Evolutionary conservation across 2,113 vertebrate species (phyloP), one percentile per base, ranked within the genome.

Genomic region (Leucopternis melanops): DNA sequence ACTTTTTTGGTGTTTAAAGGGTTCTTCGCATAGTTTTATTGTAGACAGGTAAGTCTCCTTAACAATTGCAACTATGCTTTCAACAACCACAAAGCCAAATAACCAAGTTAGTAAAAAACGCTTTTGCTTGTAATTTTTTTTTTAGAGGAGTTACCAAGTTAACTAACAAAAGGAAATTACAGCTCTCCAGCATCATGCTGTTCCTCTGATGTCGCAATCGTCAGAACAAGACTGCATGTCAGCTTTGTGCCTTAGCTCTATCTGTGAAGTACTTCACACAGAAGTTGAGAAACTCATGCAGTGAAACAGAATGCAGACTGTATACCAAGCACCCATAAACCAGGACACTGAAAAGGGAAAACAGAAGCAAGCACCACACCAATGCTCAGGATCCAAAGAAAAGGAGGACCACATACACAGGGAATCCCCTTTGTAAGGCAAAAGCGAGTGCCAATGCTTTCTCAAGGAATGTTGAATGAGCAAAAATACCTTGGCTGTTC

Each of bases 261-360:
- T 10, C 78, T 82, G 57, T 22, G 8, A 23, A 18, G 12, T 10
- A 3, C 62, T 42, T 49, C 38, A 19, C 20, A 8, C 26, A 27
- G 10, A 18, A 14, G 36, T 2, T 47, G 44, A 14, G 17, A 44
- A 52, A 15, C 54, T 20, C n/a, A 4, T 0, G 26, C 21, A 6
- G 55, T 1, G 63, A 32, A 22, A 15, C 0, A 27, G 44, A 31
- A n/a, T 1, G 1, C 40, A 21, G 75, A 2, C 20, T 2, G 5
- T 3, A 4, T 1, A 26, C 38, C 54, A 9, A 32, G 31, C 5
- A 1, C 31, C 40, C 5, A 1, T 9, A 16, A 27, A 29, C 5
- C n/a, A 21, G 52, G 31, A 5, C 22, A 29, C 9, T 7, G 1
- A 31, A 29, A 4, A 11, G 38, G 52, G 52, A 82, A 47, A 52